Percentiles rank a stretch among this genome's conserved stretches.
Conservation (phyloP, 2,113 vertebrate genomes). For the Rafetus swinhoei region DNA sequence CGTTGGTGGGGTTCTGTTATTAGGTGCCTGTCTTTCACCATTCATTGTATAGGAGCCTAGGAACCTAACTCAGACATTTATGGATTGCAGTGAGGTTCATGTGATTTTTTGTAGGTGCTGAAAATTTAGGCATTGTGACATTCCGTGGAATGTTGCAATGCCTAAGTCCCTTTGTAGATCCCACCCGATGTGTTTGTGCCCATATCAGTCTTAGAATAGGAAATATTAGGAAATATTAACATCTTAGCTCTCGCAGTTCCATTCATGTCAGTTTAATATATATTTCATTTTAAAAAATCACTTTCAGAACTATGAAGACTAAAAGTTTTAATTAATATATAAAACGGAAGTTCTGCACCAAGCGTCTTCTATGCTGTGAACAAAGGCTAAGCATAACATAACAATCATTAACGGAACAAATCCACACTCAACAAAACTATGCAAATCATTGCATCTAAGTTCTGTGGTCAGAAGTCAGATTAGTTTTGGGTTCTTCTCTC, state of each 20-base stretch:
- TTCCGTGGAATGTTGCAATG: neutral
- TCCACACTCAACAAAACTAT: constrained; percentile 11
- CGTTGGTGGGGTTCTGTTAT: too few species aligned
- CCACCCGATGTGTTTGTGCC: neutral
- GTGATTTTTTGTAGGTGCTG: too few species aligned
- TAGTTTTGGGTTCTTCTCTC: constrained; percentile 1
- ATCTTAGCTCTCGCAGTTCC: neutral
- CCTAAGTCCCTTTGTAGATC: neutral
- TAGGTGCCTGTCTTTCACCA: too few species aligned
- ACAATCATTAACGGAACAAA: neutral
- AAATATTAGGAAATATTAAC: neutral
- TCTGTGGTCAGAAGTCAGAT: neutral
- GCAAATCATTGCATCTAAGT: neutral
- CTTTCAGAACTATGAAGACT: neutral
- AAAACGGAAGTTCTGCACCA: neutral
- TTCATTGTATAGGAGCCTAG: too few species aligned
- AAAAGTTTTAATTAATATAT: neutral
- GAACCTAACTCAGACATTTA: too few species aligned
- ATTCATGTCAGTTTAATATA: neutral
- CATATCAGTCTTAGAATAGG: neutral
- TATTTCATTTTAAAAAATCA: neutral
- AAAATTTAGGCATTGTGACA: neutral
- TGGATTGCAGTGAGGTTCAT: too few species aligned
- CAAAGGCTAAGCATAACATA: neutral
- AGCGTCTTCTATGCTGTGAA: neutral